phyloP scores from a whole-genome alignment of 2,888 invertebrate species.

The Tenthredo amoena region DNA sequence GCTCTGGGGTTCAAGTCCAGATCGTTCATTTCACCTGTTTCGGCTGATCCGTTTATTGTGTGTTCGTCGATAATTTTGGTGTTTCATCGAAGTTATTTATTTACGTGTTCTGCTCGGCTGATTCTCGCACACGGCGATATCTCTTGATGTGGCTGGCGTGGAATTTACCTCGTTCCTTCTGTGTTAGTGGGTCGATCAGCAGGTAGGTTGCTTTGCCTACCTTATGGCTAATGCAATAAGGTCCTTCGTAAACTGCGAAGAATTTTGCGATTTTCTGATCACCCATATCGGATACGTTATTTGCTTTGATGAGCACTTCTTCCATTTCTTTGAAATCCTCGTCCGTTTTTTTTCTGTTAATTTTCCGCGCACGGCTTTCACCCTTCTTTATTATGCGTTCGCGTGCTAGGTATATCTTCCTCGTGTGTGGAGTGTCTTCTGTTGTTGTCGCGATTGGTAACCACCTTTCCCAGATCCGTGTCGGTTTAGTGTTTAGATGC shows the following conservation, averaged over 20 bases:
- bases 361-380: not conserved
- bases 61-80: not conserved
- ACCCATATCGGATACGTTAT: not conserved
- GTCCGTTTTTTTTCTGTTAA: not conserved
- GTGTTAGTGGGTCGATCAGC: not conserved
- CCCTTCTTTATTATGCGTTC: not conserved
- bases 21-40: not conserved
- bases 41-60: not conserved
- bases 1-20: not conserved
- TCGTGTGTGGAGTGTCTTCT: not conserved
- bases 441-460: not conserved
- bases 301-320: not conserved
- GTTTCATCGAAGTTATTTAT: not conserved
- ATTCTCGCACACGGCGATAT: not conserved
- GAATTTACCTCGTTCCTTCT: constrained; percentile 5
- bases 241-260: constrained; percentile 15
- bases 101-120: not conserved
- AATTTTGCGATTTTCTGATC: constrained; percentile 1
- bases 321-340: not conserved
- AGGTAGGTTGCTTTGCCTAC: not conserved
- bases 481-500: not conserved
- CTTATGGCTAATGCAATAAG: not conserved
- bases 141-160: constrained; percentile 3
- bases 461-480: not conserved
- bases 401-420: too few relatives aligned